Conservation (phyloP, 2,113 vertebrate genomes). For the Pagrus major region DNA sequence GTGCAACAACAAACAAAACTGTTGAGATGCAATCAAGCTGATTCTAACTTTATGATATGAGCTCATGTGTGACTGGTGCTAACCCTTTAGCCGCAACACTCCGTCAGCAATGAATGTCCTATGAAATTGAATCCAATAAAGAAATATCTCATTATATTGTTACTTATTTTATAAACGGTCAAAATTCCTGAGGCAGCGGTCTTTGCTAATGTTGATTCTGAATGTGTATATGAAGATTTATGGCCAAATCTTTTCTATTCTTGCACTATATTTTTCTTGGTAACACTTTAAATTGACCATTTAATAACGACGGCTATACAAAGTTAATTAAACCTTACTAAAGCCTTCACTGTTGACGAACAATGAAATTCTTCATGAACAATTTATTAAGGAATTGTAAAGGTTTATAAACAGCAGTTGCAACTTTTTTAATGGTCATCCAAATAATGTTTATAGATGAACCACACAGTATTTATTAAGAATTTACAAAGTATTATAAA, state of each 20-base stretch:
- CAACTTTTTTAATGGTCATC: too few relatives aligned
- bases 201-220: background rate
- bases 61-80: background rate
- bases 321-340: too few relatives aligned
- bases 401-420: too few relatives aligned
- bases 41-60: background rate
- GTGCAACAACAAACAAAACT: conserved; percentile 54
- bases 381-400: too few relatives aligned
- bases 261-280: background rate
- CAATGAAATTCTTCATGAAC: too few relatives aligned
- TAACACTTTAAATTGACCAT: too few relatives aligned
- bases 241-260: background rate
- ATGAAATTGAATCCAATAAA: background rate
- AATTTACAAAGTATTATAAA: too few relatives aligned
- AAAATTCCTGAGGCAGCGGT: background rate
- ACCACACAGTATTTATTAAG: too few relatives aligned
- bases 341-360: too few relatives aligned
- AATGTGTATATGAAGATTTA: background rate
- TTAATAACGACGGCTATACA: too few relatives aligned
- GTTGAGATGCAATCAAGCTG: conserved; percentile 46
- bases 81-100: background rate
- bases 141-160: background rate
- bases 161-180: background rate
- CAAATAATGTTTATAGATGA: too few relatives aligned
- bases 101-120: background rate